A percentile compares a stretch with the other conserved stretches of the same genome.
Evolutionary conservation across 1,140 invertebrate species (phyloP).

Genomic region (Heliconius melpomene): DNA sequence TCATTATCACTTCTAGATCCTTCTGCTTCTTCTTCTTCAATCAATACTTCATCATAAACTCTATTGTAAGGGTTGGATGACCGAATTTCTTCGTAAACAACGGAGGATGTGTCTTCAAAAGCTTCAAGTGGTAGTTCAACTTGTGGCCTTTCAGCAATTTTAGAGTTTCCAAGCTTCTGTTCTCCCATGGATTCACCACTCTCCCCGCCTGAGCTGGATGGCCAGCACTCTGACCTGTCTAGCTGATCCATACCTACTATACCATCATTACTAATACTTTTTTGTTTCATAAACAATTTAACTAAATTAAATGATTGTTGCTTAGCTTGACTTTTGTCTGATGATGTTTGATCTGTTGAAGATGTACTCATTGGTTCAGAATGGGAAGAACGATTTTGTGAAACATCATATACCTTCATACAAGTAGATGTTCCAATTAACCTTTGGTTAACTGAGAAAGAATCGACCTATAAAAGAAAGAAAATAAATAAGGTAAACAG

Average conservation of each 20-base stretch:
- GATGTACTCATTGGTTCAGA: slow-evolving; percentile 83
- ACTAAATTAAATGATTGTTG: slow-evolving; percentile 89
- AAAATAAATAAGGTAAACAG: slow-evolving; percentile 46
- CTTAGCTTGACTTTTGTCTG: slow-evolving; percentile 79
- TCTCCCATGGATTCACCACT: slow-evolving; percentile 76
- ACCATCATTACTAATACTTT: slow-evolving; percentile 89
- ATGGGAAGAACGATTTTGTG: slow-evolving; percentile 79
- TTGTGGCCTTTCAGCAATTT: slow-evolving; percentile 64
- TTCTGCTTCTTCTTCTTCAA: slow-evolving; percentile 74
- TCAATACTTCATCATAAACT: slow-evolving; percentile 72
- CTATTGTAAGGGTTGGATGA: slow-evolving; percentile 56
- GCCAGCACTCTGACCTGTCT: slow-evolving; percentile 84
- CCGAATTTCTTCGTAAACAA: slow-evolving; percentile 68
- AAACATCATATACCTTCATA: slow-evolving; percentile 86
- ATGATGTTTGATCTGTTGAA: slow-evolving; percentile 79
- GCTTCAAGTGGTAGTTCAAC: slow-evolving; percentile 63
- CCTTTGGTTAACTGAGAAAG: slow-evolving; percentile 78
- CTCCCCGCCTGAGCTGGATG: slow-evolving; percentile 78
- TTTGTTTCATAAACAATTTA: slow-evolving; percentile 95
- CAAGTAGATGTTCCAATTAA: slow-evolving; percentile 76
- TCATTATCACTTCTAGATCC: slow-evolving; percentile 69
- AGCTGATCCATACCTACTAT: slow-evolving; percentile 84
- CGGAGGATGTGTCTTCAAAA: slow-evolving; percentile 54
- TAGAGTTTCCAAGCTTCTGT: slow-evolving; percentile 57
- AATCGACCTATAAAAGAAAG: slow-evolving; percentile 77